Conservation (phyloP, 1,140 invertebrate genomes). For the Lepidurus arcticus region DNA sequence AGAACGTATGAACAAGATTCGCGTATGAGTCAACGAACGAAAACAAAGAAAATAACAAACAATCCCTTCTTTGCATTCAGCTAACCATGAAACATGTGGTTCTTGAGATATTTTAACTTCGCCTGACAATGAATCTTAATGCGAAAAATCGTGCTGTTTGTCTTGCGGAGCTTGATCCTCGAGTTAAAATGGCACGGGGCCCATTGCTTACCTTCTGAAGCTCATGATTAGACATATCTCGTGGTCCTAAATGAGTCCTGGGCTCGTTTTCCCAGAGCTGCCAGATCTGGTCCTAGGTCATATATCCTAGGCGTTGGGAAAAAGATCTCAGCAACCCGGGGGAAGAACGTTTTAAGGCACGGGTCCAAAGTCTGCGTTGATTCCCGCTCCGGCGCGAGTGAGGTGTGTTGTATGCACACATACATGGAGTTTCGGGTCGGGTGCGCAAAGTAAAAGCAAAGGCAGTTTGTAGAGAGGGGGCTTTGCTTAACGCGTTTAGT, state of each 20-base stretch:
- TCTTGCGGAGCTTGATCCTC: background rate
- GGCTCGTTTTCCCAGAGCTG: background rate
- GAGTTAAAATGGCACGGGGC: background rate
- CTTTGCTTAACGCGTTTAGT: background rate
- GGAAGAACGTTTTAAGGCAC: background rate
- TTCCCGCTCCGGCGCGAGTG: background rate
- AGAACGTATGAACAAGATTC: no score
- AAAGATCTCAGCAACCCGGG: background rate
- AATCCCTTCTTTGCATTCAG: no score
- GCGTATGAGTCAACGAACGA: no score
- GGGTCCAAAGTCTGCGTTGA: background rate
- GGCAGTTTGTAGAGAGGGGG: background rate
- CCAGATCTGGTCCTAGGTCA: background rate
- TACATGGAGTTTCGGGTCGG: background rate
- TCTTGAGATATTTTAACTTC: no score
- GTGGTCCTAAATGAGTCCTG: background rate
- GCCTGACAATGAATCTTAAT: no score
- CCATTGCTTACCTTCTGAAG: background rate
- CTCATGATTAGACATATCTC: background rate
- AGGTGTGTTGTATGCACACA: conserved; percentile 1
- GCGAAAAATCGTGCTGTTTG: no score
- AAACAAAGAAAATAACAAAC: no score
- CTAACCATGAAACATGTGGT: no score
- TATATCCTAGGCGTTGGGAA: background rate
- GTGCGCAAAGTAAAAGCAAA: background rate